Percentiles rank a stretch among this genome's conserved stretches.
Conservation (phyloP, 2,797 vertebrate genomes). For the Parauchenoglanis ngamensis region DNA sequence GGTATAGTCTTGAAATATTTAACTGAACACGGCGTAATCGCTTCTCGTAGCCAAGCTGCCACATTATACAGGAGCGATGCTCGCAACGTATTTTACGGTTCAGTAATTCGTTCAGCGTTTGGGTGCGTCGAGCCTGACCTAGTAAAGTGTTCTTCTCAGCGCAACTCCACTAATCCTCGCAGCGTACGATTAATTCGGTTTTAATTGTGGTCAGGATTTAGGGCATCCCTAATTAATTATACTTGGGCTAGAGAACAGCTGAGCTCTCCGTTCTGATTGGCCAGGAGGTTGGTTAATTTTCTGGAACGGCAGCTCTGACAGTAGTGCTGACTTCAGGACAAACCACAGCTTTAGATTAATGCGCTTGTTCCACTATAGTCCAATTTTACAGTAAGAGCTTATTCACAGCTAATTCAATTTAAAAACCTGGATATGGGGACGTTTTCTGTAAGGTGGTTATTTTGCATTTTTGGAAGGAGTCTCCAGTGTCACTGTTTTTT, state of each 20-base stretch:
- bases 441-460: background rate
- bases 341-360: background rate
- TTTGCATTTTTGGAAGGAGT: background rate
- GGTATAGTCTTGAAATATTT: slow-evolving; percentile 7
- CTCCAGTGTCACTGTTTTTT: background rate
- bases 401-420: background rate
- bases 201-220: background rate
- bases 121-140: background rate
- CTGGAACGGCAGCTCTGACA: background rate
- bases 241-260: background rate
- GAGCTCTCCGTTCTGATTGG: background rate
- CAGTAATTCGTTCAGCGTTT: background rate
- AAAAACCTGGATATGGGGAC: background rate
- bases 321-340: background rate
- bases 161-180: background rate
- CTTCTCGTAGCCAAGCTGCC: background rate
- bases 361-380: background rate
- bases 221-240: background rate
- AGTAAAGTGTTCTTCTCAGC: background rate
- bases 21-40: background rate
- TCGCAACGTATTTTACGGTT: background rate
- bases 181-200: background rate
- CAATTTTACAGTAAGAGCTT: background rate
- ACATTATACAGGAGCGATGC: background rate
- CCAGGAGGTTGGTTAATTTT: background rate